A percentile compares a stretch with the other conserved stretches of the same genome.
These are phyloP conservation scores for Physocephala rufipes DNA, from an alignment of 2,888 invertebrate species.

Conservation along the genomic window DNA sequence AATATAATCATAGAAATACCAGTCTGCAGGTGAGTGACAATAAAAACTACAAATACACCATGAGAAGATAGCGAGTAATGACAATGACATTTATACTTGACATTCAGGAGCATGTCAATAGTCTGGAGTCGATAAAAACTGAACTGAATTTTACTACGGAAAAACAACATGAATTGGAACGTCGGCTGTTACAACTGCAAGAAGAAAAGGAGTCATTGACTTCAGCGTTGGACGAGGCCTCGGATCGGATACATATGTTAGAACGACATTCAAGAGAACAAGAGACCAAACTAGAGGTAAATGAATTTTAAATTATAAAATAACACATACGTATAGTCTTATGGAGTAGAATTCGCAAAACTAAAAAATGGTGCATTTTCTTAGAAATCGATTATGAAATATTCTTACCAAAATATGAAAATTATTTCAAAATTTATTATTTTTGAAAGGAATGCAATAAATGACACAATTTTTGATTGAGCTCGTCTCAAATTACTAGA, in stretches of 20 bases:
- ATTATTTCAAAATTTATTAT: too few species aligned
- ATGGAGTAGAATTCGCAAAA: too few species aligned
- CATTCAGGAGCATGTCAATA: constrained; percentile 83
- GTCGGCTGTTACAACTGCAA: constrained; percentile 77
- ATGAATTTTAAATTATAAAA: constrained; percentile 36
- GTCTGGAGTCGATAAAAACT: constrained; percentile 85
- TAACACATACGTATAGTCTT: background rate
- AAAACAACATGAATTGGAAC: constrained; percentile 85
- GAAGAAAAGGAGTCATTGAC: constrained; percentile 83
- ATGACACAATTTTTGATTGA: too few species aligned
- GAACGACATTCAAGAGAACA: constrained; percentile 86
- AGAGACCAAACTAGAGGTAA: constrained; percentile 68
- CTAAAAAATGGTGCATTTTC: too few species aligned
- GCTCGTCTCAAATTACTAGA: too few species aligned
- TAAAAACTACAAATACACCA: background rate
- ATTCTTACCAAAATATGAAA: too few species aligned
- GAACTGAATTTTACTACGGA: constrained; percentile 86
- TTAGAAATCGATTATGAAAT: too few species aligned
- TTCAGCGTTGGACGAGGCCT: constrained; percentile 86
- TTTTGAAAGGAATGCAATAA: too few species aligned
- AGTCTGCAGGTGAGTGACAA: constrained; percentile 71
- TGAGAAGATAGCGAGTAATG: background rate
- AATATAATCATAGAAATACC: constrained; percentile 81
- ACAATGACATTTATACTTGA: constrained; percentile 22
- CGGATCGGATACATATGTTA: constrained; percentile 85